Conservation (phyloP, 2,888 invertebrate species). For the Amiota minor region DNA sequence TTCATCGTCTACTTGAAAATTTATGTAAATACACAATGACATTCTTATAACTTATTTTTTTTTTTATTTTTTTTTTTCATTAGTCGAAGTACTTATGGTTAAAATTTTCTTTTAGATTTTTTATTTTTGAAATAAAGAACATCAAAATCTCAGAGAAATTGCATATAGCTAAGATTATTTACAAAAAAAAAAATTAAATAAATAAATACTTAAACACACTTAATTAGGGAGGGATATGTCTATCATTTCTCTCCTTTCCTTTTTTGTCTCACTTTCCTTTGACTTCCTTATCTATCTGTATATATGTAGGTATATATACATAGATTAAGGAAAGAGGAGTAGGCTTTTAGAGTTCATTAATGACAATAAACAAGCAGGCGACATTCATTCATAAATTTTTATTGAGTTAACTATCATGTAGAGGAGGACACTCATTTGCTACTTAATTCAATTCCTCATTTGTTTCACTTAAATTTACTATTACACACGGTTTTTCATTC, state of each 20-base stretch:
- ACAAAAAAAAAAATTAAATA: constrained; percentile 16
- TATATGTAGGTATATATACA: too few relatives aligned
- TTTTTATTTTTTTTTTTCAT: neutral
- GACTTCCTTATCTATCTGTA: too few relatives aligned
- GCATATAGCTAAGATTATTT: constrained; percentile 22
- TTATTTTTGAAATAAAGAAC: constrained; percentile 12
- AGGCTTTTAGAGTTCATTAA: constrained; percentile 13
- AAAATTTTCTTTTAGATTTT: neutral
- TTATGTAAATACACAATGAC: too few relatives aligned
- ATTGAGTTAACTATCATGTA: constrained; percentile 7
- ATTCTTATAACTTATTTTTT: neutral
- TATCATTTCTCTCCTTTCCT: constrained; percentile 9
- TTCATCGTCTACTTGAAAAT: neutral
- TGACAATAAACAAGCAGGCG: constrained; percentile 1
- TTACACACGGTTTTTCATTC: neutral
- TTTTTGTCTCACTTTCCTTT: neutral
- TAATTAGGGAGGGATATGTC: too few relatives aligned
- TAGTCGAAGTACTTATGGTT: neutral
- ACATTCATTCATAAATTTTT: neutral
- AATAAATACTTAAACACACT: neutral
- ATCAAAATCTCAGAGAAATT: constrained; percentile 32
- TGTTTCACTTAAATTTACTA: constrained; percentile 16
- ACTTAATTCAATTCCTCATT: neutral
- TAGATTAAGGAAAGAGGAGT: too few relatives aligned
- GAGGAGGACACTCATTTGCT: neutral